Base-by-base conservation (phyloP, 2,888 invertebrate species). In the Siphlonurus alternatus region DNA sequence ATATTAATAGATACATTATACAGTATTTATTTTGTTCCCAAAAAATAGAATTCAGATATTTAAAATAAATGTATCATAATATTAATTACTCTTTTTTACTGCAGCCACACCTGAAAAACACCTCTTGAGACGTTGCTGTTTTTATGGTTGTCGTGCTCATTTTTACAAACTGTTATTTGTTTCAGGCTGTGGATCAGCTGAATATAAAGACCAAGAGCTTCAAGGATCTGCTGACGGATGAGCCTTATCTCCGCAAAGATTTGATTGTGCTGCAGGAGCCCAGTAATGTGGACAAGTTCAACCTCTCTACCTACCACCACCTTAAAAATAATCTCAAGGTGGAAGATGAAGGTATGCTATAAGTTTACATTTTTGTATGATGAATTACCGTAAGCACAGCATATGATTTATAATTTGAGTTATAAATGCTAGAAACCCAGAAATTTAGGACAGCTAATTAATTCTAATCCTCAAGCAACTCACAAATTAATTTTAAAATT, bases 201-300 rank as follows among this genome's bases (percentile, higher is more conserved):
- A 99, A 99, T 74, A 85, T 99, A 63, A 99, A 97, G 76, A 85
- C 89, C 1, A 89, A 89, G 70, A 93, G 93, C 73, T 95, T 90
- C 87, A 92, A 89, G 72, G 99, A 99, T 78, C 82, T 99, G 53
- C 79, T 99, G 15, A 88, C 84, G 68, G 97, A 98, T 74, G 84
- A 87, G 68, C 85, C 93, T 0, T 99, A 98, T 74, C 80, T 83
- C 18, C 83, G 93, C 67, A 87, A 83, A 71, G 97, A 99, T 74
- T 85, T 99, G 7, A 93, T 99, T 65, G 87, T 86, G 0, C 82
- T 99, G 70, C 96, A 95, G 73, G 88, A 99, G 76, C 97, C 98
- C 0, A 85, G 83, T 64, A 83, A 93, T 75, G 80, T 96, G 67
- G 83, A 83, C 51, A 99, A 99, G 76, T 98, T 96, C 74, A 97